Percentiles rank a stretch among this genome's conserved stretches.
Evolutionary conservation across 2,888 invertebrate species (phyloP).

Genomic region (Drosophila differens): DNA sequence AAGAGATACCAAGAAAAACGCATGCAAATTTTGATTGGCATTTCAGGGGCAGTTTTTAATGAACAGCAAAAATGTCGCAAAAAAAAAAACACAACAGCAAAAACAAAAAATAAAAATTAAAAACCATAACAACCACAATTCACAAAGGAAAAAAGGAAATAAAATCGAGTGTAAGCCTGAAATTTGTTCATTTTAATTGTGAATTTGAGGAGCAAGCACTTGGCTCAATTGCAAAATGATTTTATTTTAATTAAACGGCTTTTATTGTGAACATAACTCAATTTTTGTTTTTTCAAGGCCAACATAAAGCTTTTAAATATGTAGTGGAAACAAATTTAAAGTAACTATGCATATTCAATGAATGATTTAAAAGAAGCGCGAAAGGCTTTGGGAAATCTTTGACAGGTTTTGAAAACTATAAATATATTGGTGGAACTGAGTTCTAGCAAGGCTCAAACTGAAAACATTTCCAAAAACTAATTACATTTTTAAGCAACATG

Average conservation of each 20-base stretch:
- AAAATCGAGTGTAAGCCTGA: neutral
- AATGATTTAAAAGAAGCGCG: neutral
- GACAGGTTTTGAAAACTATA: too few species aligned
- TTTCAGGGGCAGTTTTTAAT: slow-evolving; percentile 77
- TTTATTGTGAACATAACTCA: neutral
- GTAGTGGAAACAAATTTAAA: neutral
- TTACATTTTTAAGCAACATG: neutral
- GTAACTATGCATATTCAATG: neutral
- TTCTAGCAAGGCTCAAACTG: neutral
- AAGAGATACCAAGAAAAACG: neutral
- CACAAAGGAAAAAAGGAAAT: neutral
- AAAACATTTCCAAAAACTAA: neutral
- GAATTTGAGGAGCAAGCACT: neutral
- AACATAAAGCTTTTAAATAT: neutral
- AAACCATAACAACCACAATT: neutral
- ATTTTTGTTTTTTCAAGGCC: fast-evolving
- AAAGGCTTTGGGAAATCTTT: neutral
- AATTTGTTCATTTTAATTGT: neutral
- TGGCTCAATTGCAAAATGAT: neutral
- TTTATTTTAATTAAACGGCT: neutral
- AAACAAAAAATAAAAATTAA: neutral
- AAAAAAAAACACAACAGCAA: slow-evolving; percentile 34
- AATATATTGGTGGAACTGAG: neutral
- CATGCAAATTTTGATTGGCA: slow-evolving; percentile 63
- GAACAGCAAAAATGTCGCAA: slow-evolving; percentile 57